phyloP scores from a whole-genome alignment of 2,888 invertebrate species.

The Nebria salina region DNA sequence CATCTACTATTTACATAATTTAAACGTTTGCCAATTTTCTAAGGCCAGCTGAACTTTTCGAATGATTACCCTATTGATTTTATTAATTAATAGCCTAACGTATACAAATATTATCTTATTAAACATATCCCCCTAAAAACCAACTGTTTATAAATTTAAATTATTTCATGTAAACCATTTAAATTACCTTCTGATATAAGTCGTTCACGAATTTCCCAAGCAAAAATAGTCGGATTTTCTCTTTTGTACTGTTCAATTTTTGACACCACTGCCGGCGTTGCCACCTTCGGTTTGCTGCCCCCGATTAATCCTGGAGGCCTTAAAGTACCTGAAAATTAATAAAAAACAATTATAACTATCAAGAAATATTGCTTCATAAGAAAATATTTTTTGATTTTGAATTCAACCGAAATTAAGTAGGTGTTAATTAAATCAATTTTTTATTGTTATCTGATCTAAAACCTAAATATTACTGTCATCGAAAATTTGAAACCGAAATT shows the following conservation, averaged over 20 bases:
- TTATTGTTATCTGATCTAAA: constrained; percentile 14
- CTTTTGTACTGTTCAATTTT: constrained; percentile 98
- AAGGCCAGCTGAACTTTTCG: not conserved
- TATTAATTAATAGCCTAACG: not conserved
- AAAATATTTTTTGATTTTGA: too few species aligned
- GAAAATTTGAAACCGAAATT: constrained; percentile 29
- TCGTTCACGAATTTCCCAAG: constrained; percentile 98
- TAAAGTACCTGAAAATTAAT: constrained; percentile 76
- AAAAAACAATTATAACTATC: constrained; percentile 25
- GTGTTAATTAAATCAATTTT: not conserved
- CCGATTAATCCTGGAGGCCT: constrained; percentile 92
- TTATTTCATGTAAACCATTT: too few species aligned
- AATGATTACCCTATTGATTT: not conserved
- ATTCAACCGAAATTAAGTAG: not conserved
- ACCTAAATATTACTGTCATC: constrained; percentile 33
- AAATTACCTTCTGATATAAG: constrained; percentile 93
- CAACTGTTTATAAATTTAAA: too few species aligned
- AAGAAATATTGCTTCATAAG: not conserved
- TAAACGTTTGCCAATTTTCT: not conserved
- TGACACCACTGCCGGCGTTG: constrained; percentile 95
- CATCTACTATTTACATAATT: not conserved
- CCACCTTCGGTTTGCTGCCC: constrained; percentile 97
- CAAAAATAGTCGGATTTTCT: constrained; percentile 98
- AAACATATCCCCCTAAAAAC: too few species aligned
- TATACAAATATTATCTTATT: too few species aligned